These are phyloP conservation scores for Characodon lateralis DNA, from an alignment of 2,797 vertebrate genomes.

Conservation along the genomic window DNA sequence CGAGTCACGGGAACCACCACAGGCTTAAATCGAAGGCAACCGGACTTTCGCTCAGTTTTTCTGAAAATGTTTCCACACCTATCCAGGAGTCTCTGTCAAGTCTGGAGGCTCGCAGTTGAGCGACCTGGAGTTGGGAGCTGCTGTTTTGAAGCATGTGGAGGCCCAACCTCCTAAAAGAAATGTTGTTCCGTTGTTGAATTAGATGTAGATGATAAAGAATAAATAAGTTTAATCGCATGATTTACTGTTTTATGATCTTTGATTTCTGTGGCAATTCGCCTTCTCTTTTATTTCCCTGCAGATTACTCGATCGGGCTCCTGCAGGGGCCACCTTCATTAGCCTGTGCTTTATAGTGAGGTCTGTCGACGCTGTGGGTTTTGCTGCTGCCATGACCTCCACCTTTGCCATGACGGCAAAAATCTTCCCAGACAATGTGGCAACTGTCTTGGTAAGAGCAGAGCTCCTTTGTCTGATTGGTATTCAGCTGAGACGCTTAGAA, in stretches of 20 bases:
- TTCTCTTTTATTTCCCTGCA: conserved; percentile 47
- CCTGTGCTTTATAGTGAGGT: conserved; percentile 90
- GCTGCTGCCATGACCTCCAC: conserved; percentile 88
- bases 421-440: conserved; percentile 92
- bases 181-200: no score
- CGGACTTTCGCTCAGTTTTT: no score
- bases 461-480: conserved; percentile 44
- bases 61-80: no score
- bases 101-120: no score
- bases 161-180: no score
- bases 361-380: conserved; percentile 89
- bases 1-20: no score
- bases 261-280: background rate
- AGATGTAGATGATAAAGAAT: no score
- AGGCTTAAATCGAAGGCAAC: no score
- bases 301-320: conserved; percentile 87
- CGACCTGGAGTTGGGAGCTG: no score
- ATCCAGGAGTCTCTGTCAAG: no score
- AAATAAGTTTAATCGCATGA: background rate
- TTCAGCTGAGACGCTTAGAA: conserved; percentile 54
- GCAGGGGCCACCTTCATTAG: conserved; percentile 83
- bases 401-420: conserved; percentile 87
- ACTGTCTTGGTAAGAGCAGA: conserved; percentile 90
- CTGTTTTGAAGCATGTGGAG: no score
- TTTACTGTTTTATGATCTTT: background rate